Percentiles rank a stretch among this genome's conserved stretches.
These are phyloP conservation scores for Channa argus DNA, from an alignment of 2,113 vertebrate genomes.

Conservation along the genomic window DNA sequence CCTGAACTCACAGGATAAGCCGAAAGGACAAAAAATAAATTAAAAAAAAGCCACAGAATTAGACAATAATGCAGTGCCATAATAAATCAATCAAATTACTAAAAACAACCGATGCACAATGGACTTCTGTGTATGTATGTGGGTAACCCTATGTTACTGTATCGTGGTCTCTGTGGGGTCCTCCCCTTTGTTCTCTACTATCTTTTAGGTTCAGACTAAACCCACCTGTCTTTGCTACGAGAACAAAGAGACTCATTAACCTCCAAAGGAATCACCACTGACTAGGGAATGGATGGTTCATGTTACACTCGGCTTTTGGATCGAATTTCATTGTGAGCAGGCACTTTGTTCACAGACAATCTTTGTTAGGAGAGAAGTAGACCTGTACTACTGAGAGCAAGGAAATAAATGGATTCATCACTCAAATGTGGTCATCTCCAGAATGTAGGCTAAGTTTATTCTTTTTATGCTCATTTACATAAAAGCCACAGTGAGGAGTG, in stretches of 20 bases:
- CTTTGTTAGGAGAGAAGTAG: slow-evolving; percentile 15
- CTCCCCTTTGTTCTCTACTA: not conserved
- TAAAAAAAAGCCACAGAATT: too few relatives aligned
- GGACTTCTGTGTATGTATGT: too few relatives aligned
- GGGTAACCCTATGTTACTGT: too few relatives aligned
- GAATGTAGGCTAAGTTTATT: not conserved
- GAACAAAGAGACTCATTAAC: not conserved
- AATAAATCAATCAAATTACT: too few relatives aligned
- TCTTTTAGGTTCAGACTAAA: not conserved
- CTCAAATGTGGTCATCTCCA: not conserved
- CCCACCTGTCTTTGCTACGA: not conserved
- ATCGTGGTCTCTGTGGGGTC: not conserved
- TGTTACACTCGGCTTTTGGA: not conserved
- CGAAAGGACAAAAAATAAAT: too few relatives aligned
- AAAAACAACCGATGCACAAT: too few relatives aligned
- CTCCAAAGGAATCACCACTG: not conserved
- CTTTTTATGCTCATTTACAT: not conserved
- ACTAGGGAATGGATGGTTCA: not conserved
- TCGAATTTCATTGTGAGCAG: slow-evolving; percentile 20
- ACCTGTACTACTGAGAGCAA: not conserved
- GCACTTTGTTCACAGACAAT: not conserved
- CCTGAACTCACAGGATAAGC: too few relatives aligned
- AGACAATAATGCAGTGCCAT: too few relatives aligned
- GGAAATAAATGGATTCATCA: not conserved
- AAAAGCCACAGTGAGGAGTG: not conserved